Evolutionary conservation across 2,113 vertebrate genomes (phyloP), one percentile per base, ranked within the genome.

Genomic region (Siphamia tubifer): DNA sequence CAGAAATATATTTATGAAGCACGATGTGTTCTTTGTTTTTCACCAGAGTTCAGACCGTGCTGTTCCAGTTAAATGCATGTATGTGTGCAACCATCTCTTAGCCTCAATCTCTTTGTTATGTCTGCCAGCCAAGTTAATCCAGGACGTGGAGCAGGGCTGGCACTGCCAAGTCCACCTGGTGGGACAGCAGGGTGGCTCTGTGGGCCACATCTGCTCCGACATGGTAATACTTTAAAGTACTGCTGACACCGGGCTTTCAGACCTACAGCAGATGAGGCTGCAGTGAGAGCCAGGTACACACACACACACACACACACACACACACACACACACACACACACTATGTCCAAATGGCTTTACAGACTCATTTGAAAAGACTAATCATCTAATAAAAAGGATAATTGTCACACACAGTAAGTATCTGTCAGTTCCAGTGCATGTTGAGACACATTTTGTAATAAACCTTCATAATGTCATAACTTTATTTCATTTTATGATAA

Each of bases 61-160:
- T 19, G 23, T 13, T 10, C 39, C 7, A 19, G 16, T 49, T 42
- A 13, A 42, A 27, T 10, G 27, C 42, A 32, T 43, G 11, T 11
- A 17, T 2, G 1, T 2, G 1, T 23, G 23, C 27, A 68, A 9
- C 36, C 67, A 21, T 47, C 54, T 70, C 49, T 58, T 48, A 68
- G 43, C 31, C 27, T 19, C 36, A 44, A 44, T 61, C 38, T 47
- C 43, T 51, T 42, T 76, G 52, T 69, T 47, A 21, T 23, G 36
- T 55, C 47, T 68, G 63, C 56, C 31, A 65, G 56, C 42, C 38
- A 56, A 48, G 25, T 54, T 65, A 77, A 80, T 74, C 68, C 51
- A 48, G 73, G 34, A 48, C 9, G 20, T 31, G 27, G 56, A 49
- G 40, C 11, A 3, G 2, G 6, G 4, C n/a, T 13, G 65, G 34